These are phyloP conservation scores for Melipona beecheii DNA, from an alignment of 2,888 invertebrate genomes.

Conservation along the genomic window DNA sequence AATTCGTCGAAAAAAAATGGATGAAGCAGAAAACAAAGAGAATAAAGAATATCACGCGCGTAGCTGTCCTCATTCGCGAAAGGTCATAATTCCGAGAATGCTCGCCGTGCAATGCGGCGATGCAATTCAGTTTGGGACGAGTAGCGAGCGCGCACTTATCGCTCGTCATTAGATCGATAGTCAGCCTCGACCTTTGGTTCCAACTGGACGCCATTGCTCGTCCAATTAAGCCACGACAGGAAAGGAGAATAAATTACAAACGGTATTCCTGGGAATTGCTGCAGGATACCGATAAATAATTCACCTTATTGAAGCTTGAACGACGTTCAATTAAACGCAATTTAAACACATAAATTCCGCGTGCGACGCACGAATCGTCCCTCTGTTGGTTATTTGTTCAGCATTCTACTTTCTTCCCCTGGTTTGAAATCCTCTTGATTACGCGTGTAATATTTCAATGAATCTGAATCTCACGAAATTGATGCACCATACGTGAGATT, in stretches of 20 bases:
- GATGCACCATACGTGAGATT: background rate
- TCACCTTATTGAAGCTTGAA: slow-evolving; percentile 27
- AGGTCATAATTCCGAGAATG: slow-evolving; percentile 33
- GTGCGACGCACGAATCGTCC: too few species aligned
- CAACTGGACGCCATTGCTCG: slow-evolving; percentile 36
- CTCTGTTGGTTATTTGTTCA: background rate
- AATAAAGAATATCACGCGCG: background rate
- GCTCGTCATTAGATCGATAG: slow-evolving; percentile 52
- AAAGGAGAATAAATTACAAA: slow-evolving; percentile 49
- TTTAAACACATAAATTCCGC: slow-evolving; percentile 13
- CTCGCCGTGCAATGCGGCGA: slow-evolving; percentile 22
- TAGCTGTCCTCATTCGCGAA: background rate
- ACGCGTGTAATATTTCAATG: background rate
- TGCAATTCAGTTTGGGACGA: slow-evolving; percentile 44
- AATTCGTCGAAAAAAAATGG: too few species aligned
- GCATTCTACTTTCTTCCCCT: background rate
- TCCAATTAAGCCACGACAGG: slow-evolving; percentile 49
- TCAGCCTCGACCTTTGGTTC: slow-evolving; percentile 44
- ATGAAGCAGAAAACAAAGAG: background rate
- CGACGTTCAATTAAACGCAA: slow-evolving; percentile 22
- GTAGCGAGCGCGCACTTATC: slow-evolving; percentile 35
- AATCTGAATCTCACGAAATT: background rate
- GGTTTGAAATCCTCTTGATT: background rate
- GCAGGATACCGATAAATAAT: slow-evolving; percentile 43
- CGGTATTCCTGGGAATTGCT: slow-evolving; percentile 35